Evolutionary conservation across 1,140 invertebrate species (phyloP).

Genomic region (Tetraneura akinire): DNA sequence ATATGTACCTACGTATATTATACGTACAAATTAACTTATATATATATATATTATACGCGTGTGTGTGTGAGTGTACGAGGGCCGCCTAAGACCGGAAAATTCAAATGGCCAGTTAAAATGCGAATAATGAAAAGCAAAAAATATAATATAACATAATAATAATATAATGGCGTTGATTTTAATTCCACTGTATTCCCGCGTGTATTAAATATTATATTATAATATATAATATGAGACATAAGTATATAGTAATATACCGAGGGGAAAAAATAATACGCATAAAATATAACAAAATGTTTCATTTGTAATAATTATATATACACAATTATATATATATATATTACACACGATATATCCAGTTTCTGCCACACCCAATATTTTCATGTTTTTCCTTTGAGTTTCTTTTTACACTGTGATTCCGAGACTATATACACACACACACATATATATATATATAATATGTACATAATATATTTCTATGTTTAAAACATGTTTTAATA

Average conservation of each 20-base stretch:
- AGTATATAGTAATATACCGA: conserved; percentile 2
- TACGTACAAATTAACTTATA: background rate
- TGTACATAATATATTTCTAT: no score
- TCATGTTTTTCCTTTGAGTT: conserved; percentile 37
- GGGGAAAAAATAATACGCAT: background rate
- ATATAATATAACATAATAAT: no score
- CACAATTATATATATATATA: background rate
- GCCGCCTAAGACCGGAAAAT: conserved; percentile 40
- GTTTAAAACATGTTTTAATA: no score
- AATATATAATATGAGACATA: background rate
- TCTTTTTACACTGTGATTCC: conserved; percentile 30
- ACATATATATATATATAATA: no score
- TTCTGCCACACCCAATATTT: conserved; percentile 46
- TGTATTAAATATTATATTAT: background rate
- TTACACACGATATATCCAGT: conserved; percentile 40
- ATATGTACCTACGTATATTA: background rate
- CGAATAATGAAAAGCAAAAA: conserved; percentile 22
- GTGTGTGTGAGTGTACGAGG: background rate
- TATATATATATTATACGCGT: no score
- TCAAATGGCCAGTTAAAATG: conserved; percentile 36
- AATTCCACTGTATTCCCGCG: background rate
- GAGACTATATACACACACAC: no score
- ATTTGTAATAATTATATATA: conserved; percentile 46
- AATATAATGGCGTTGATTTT: conserved; percentile 34
- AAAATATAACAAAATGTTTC: conserved; percentile 21